Base-by-base conservation (phyloP, 2,888 invertebrate species). In the Dynastes hyllus region DNA sequence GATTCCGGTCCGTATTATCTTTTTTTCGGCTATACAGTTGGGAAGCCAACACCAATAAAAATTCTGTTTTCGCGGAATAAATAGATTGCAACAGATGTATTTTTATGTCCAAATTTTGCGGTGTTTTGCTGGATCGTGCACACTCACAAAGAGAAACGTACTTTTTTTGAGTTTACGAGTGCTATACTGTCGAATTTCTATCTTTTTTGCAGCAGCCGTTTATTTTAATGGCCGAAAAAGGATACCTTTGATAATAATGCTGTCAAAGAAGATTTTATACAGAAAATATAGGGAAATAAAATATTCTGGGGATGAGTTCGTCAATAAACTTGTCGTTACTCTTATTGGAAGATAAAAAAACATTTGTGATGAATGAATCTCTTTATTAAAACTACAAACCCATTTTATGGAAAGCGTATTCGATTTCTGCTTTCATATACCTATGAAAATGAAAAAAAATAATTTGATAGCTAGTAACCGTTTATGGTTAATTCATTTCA, bases 11-110 rank as follows among this genome's bases (percentile, higher is more conserved):
- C 8, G 32, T 51, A 8, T 53, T 32, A 4, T 53, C 29, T 55
- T 70, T 32, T 53, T 70, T 53, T 53, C 13, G 1, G 53, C 32
- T 27, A 29, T 55, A 8, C 22, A n/a, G 32, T n/a, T 8, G 27
- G 53, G 16, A 53, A 70, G 29, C 27, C 22, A 53, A 55, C 27
- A 32, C 29, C 32, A 32, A 70, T 32, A 53, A 70, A 70, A 70
- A 70, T 53, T 53, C 29, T 51, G 69, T 51, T 70, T 70, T 53
- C 51, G 50, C 27, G 51, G 67, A 45, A 45, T 67, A 67, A 67
- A 67, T 45, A 67, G 67, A 67, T 67, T 67, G 67, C 67, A 67
- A 45, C 67, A 67, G 67, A 40, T 67, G 67, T 67, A 50, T 45
- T 45, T 40, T 67, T 45, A 45, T 67, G 45, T 45, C 22, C 40